Evolutionary conservation across 2,888 invertebrate genomes (phyloP), one percentile per base, ranked within the genome.

Genomic region (Clepsis dumicolana): DNA sequence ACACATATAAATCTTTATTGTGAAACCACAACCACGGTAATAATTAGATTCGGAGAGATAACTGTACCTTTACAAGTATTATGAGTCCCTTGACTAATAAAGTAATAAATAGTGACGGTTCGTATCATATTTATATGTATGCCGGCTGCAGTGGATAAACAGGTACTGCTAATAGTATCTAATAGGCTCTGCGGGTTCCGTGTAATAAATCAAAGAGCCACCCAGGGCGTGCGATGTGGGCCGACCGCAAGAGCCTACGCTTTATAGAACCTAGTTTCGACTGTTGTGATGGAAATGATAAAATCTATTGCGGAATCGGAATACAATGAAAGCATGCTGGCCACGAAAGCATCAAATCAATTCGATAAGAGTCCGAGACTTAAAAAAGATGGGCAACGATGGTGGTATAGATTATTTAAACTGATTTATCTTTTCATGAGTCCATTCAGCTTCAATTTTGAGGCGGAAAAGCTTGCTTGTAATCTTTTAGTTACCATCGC

Each of bases 201-300:
- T 74, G 71, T 73, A 65, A 77, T 83, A 80, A 83, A 81, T 82
- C 78, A 80, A 73, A 65, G 70, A 76, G 77, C 83, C 84, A 84
- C 82, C 82, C 81, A 83, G 74, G 65, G 76, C 68, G 79, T 70
- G 70, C 63, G 74, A 75, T 74, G 76, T 77, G 74, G 80, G 78
- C 72, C 75, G 75, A 72, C 74, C 75, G 72, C 75, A 67, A 56
- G 61, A 48, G 24, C 18, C 35, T 59, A 41, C 59, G 38, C 56
- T 35, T 61, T 4, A 32, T 53, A 61, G 66, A 54, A 41, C 27
- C 53, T 53, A 38, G 52, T 65, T 61, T 48, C 27, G 35, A 24
- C 35, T 59, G 35, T 52, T 52, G 29, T 52, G n/a, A 64, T 64
- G 54, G 27, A 32, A 54, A 56, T 44, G 25, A 56, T 54, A 50